A percentile compares a stretch with the other conserved stretches of the same genome.
Evolutionary conservation across 2,888 invertebrate species (phyloP).

Genomic region (Yponomeuta plumbellus): DNA sequence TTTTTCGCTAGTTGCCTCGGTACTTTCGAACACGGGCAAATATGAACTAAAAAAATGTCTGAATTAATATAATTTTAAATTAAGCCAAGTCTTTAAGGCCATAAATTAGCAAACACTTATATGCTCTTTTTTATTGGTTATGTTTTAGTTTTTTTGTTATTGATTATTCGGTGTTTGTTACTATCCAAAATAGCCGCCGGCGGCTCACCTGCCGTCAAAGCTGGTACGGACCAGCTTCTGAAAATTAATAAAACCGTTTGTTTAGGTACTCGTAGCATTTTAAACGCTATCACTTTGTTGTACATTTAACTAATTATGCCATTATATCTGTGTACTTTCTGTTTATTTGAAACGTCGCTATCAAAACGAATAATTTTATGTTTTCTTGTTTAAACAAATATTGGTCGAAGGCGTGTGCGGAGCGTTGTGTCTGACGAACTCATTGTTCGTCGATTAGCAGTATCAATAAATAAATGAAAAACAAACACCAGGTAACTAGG

Average conservation of each 20-base stretch:
- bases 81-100: too few relatives aligned
- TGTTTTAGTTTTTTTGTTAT: too few relatives aligned
- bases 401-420: not conserved
- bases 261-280: not conserved
- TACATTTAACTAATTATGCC: not conserved
- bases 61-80: too few relatives aligned
- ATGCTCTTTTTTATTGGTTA: too few relatives aligned
- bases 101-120: too few relatives aligned
- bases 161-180: too few relatives aligned
- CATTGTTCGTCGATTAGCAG: not conserved
- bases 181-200: not conserved
- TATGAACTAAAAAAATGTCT: too few relatives aligned
- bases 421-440: not conserved
- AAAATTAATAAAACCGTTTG: not conserved
- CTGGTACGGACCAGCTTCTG: not conserved
- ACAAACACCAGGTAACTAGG: not conserved
- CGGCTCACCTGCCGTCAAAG: not conserved
- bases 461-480: not conserved
- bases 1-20: too few relatives aligned
- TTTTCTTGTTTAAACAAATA: not conserved
- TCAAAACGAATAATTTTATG: not conserved
- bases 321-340: not conserved
- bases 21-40: too few relatives aligned
- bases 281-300: not conserved
- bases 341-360: not conserved